phyloP scores from a whole-genome alignment of 2,888 invertebrate species.

The Hirtodrosophila trivittata region DNA sequence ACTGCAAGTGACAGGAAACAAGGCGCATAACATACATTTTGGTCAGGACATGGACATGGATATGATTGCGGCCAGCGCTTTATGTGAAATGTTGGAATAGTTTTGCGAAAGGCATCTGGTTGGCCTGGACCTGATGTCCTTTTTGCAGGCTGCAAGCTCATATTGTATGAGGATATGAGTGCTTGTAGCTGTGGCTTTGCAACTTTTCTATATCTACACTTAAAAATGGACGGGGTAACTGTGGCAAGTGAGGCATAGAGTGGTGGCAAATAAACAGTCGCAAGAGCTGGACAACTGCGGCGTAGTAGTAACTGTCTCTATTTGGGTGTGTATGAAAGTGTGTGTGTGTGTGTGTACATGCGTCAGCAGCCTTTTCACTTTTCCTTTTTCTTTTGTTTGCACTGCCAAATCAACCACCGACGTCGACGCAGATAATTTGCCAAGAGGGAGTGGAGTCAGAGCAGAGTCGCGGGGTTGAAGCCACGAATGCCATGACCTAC shows the following conservation, averaged over 20 bases:
- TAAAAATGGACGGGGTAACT: too few relatives aligned
- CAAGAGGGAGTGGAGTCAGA: conserved; percentile 42
- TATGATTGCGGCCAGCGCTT: conserved; percentile 22
- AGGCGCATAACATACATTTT: conserved; percentile 42
- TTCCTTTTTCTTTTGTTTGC: conserved; percentile 54
- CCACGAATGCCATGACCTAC: conserved; percentile 67
- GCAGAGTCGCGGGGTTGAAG: conserved; percentile 28
- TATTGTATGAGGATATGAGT: conserved; percentile 22
- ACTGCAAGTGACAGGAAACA: conserved; percentile 60
- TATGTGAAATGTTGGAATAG: conserved; percentile 35
- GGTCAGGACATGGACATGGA: conserved; percentile 25
- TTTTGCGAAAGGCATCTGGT: conserved; percentile 33
- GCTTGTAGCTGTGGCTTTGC: conserved; percentile 15
- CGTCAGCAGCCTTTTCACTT: conserved; percentile 71
- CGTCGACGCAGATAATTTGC: conserved; percentile 72
- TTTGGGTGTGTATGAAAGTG: conserved; percentile 6
- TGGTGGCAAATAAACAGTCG: conserved; percentile 61
- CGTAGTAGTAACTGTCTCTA: conserved; percentile 14
- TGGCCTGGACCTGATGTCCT: conserved; percentile 40
- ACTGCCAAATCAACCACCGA: conserved; percentile 70
- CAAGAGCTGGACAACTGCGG: conserved; percentile 41
- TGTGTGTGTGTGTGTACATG: conserved; percentile 42
- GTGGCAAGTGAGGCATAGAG: too few relatives aligned
- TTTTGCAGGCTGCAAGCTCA: conserved; percentile 34
- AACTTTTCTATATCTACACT: conserved; percentile 20